phyloP scores from a whole-genome alignment of 2,797 vertebrate species.

The Phalloptychus januarius region DNA sequence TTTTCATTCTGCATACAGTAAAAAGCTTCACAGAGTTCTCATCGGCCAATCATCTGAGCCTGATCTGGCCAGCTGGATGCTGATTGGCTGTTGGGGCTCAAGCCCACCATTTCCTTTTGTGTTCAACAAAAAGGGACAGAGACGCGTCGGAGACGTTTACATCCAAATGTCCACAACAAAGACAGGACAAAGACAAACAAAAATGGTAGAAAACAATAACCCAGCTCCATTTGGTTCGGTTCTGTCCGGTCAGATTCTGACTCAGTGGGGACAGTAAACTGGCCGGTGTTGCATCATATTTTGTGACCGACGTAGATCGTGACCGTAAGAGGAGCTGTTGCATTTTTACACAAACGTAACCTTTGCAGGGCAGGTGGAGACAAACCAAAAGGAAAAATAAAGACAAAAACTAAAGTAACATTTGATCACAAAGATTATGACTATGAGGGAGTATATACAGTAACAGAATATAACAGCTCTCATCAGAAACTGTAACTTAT shows the following conservation, averaged over 20 bases:
- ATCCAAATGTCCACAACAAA: conserved; percentile 17
- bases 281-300: too few relatives aligned
- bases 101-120: conserved; percentile 71
- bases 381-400: too few relatives aligned
- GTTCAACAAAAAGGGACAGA: conserved; percentile 55
- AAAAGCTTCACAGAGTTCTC: conserved; percentile 43
- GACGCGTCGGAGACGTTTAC: conserved; percentile 25
- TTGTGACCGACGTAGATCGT: too few relatives aligned
- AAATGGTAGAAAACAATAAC: background rate
- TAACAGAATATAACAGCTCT: too few relatives aligned
- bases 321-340: too few relatives aligned
- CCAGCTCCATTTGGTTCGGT: background rate
- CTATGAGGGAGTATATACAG: too few relatives aligned
- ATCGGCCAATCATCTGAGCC: conserved; percentile 49
- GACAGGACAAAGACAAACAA: background rate
- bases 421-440: too few relatives aligned
- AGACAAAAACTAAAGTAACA: too few relatives aligned
- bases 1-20: conserved; percentile 35
- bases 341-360: too few relatives aligned
- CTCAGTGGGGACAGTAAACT: conserved; percentile 2
- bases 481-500: too few relatives aligned
- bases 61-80: conserved; percentile 43
- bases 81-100: conserved; percentile 73
- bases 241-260: background rate
- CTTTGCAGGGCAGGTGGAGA: too few relatives aligned